These are phyloP conservation scores for Turnix velox DNA, from an alignment of 2,113 vertebrate species.

Conservation along the genomic window DNA sequence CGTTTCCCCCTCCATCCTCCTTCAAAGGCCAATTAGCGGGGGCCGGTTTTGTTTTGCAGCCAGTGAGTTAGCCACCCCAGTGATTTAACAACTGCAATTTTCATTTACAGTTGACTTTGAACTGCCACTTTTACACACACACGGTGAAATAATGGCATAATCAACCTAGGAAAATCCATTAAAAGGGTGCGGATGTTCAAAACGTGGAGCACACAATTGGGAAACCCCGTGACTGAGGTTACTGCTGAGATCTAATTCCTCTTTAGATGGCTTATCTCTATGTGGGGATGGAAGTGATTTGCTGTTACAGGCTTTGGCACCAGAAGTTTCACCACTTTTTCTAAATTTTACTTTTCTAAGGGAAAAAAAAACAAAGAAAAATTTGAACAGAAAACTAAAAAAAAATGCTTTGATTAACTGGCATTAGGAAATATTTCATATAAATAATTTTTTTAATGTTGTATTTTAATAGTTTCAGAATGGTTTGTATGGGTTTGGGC, in stretches of 20 bases:
- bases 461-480: not conserved
- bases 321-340: not conserved
- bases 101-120: conserved; percentile 59
- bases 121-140: conserved; percentile 34
- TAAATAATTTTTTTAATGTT: not conserved
- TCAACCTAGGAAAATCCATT: conserved; percentile 63
- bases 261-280: not conserved
- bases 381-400: not conserved
- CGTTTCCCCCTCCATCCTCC: not conserved
- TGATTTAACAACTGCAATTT: conserved; percentile 47
- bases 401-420: not conserved
- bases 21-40: conserved; percentile 62
- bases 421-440: not conserved
- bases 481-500: not conserved
- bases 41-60: conserved; percentile 28
- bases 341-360: not conserved
- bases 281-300: not conserved
- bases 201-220: conserved; percentile 29
- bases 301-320: not conserved
- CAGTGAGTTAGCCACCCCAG: conserved; percentile 22
- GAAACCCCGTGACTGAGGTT: conserved; percentile 11
- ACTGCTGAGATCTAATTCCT: conserved; percentile 10
- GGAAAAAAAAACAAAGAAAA: not conserved
- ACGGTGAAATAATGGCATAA: conserved; percentile 46
- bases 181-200: conserved; percentile 31